Evolutionary conservation across 1,140 invertebrate genomes (phyloP).

Genomic region (Nomia melanderi): DNA sequence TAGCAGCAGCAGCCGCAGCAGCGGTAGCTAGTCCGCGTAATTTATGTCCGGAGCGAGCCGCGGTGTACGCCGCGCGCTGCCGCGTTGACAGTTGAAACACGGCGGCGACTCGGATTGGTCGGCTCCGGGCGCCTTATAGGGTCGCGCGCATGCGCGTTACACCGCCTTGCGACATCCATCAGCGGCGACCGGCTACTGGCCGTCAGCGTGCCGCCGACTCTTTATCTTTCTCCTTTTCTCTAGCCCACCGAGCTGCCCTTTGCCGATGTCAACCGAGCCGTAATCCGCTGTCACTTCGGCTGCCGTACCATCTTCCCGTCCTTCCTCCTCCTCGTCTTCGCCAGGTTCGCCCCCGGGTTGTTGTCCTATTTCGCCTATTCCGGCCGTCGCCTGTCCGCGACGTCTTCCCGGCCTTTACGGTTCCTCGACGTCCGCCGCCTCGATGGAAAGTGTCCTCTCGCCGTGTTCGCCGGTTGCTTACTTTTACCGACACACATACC

Average conservation of each 20-base stretch:
- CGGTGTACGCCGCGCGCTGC: constrained; percentile 66
- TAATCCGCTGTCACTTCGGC: constrained; percentile 50
- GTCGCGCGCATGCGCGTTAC: constrained; percentile 76
- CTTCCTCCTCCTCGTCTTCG: constrained; percentile 1
- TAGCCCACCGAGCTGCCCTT: constrained; percentile 33
- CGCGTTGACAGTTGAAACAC: constrained; percentile 79
- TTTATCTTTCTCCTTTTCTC: constrained; percentile 59
- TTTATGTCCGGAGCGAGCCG: constrained; percentile 70
- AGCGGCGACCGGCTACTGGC: constrained; percentile 68
- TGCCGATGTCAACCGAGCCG: constrained; percentile 51
- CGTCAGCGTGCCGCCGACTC: constrained; percentile 59
- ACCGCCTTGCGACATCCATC: constrained; percentile 71
- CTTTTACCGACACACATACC: constrained; percentile 19
- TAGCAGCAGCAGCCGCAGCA: no score
- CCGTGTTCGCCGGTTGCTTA: constrained; percentile 14
- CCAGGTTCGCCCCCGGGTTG: constrained; percentile 5
- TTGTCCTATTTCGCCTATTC: constrained; percentile 52
- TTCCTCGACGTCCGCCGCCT: constrained; percentile 10
- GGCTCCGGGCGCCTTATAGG: constrained; percentile 77
- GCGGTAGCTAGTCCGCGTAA: constrained; percentile 66
- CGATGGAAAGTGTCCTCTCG: constrained; percentile 43
- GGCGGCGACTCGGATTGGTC: constrained; percentile 74
- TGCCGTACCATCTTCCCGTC: not conserved
- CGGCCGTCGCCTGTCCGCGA: not conserved
- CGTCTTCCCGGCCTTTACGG: constrained; percentile 37